A percentile compares a stretch with the other conserved stretches of the same genome.
These are phyloP conservation scores for Kryptolebias ocellatus DNA, from an alignment of 2,797 vertebrate species.

Conservation along the genomic window DNA sequence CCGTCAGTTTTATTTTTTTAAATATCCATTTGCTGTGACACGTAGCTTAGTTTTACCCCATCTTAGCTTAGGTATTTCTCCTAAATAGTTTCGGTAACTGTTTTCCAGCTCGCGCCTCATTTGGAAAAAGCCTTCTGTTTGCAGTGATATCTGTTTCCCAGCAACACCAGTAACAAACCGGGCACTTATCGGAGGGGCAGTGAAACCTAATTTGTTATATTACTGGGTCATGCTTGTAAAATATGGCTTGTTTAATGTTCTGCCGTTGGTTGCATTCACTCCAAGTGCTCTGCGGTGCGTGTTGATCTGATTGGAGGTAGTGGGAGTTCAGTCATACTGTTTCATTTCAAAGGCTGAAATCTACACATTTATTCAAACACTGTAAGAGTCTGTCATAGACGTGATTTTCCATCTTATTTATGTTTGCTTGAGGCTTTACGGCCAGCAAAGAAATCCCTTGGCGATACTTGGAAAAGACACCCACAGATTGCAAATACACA, in stretches of 20 bases:
- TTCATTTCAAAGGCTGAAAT: background rate
- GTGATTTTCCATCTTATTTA: background rate
- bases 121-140: constrained; percentile 60
- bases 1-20: constrained; percentile 2
- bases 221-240: constrained; percentile 55
- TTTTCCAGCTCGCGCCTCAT: constrained; percentile 31
- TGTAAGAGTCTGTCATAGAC: background rate
- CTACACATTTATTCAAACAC: background rate
- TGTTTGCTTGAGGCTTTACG: too few relatives aligned
- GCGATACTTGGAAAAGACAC: constrained; percentile 8
- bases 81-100: constrained; percentile 48
- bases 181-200: constrained; percentile 41
- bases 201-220: constrained; percentile 60
- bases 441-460: background rate
- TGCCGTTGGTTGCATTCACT: constrained; percentile 59
- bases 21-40: constrained; percentile 1
- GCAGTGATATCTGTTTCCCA: constrained; percentile 69
- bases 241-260: constrained; percentile 46
- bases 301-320: constrained; percentile 39
- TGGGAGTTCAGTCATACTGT: constrained; percentile 6
- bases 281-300: constrained; percentile 30
- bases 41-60: constrained; percentile 20
- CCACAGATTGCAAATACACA: constrained; percentile 14
- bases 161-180: constrained; percentile 69
- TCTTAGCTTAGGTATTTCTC: constrained; percentile 5